A percentile compares a stretch with the other conserved stretches of the same genome.
Conservation (phyloP, 2,888 invertebrate species). For the Copidosoma aretas region DNA sequence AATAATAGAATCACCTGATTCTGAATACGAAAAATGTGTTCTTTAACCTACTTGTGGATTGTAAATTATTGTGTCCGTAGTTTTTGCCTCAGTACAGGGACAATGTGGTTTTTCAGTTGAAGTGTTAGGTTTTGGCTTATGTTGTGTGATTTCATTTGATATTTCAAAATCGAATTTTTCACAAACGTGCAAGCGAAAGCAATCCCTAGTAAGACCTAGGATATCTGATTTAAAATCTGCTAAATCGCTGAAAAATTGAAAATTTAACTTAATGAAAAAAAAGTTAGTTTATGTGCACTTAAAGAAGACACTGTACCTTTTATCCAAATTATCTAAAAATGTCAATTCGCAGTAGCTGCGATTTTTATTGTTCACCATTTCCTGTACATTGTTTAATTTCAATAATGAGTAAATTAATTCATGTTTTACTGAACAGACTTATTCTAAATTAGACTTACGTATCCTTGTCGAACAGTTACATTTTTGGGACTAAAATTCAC, state of each 20-base stretch:
- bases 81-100: not conserved
- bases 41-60: conserved; percentile 8
- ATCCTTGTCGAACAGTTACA: not conserved
- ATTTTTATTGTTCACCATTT: not conserved
- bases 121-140: not conserved
- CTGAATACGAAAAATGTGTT: not conserved
- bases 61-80: not conserved
- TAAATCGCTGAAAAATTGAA: not conserved
- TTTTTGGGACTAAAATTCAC: not conserved
- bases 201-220: not conserved
- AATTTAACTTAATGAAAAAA: not conserved
- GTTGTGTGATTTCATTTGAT: not conserved
- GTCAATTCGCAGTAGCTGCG: not conserved
- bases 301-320: not conserved
- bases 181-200: not conserved
- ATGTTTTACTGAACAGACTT: not conserved
- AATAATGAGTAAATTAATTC: not conserved
- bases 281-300: not conserved
- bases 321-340: not conserved
- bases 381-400: not conserved
- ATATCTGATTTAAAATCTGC: not conserved
- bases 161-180: not conserved
- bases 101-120: not conserved
- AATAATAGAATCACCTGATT: not conserved
- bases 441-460: not conserved